These are phyloP conservation scores for Pipra filicauda DNA, from an alignment of 2,113 vertebrate genomes.

Conservation along the genomic window DNA sequence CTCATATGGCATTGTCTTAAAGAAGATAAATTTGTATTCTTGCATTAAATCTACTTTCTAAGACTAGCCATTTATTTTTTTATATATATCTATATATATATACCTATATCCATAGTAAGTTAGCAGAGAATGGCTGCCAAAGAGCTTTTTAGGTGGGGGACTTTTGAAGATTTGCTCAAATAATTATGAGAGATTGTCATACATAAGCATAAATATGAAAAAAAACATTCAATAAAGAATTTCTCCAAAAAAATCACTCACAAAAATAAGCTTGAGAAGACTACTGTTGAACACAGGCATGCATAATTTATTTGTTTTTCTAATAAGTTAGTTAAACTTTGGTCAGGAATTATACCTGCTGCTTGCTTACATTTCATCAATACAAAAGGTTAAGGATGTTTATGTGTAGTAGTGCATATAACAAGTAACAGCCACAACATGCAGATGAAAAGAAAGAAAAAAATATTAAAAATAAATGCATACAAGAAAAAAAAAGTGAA, in stretches of 20 bases:
- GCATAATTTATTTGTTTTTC: neutral
- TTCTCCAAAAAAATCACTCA: neutral
- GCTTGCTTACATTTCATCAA: neutral
- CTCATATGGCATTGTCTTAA: neutral
- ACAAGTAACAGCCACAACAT: neutral
- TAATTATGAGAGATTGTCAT: neutral
- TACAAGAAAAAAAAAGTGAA: neutral
- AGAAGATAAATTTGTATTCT: neutral
- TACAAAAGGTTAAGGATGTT: neutral
- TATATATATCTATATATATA: rapidly evolving
- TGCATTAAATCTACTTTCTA: neutral
- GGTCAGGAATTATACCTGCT: neutral
- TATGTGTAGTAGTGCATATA: neutral
- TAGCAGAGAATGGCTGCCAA: neutral
- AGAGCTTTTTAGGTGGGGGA: neutral
- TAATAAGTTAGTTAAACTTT: neutral
- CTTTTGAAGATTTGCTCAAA: neutral
- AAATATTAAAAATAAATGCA: neutral
- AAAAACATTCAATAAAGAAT: neutral
- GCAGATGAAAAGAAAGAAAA: neutral
- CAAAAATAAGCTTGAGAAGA: neutral
- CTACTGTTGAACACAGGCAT: neutral
- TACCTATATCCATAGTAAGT: neutral
- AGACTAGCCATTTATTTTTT: neutral
- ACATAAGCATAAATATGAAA: neutral